These are phyloP conservation scores for Thaleichthys pacificus DNA, from an alignment of 2,797 vertebrate species.

Conservation along the genomic window DNA sequence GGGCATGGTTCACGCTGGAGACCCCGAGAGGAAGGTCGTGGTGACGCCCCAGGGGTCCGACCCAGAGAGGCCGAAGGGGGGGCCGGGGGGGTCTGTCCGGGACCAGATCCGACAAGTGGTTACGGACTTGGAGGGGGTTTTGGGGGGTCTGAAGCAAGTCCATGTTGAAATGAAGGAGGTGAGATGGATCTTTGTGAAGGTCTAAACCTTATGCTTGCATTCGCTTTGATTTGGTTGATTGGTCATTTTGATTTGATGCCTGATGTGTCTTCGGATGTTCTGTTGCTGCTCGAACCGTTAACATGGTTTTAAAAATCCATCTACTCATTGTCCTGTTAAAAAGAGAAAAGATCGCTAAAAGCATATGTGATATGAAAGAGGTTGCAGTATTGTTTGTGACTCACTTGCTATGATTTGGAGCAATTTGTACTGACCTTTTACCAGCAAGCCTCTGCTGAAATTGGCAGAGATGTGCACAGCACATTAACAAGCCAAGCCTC, in stretches of 20 bases:
- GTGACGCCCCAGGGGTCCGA: constrained; percentile 23
- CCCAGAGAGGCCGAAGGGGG: constrained; percentile 45
- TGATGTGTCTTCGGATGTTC: neutral
- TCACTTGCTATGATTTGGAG: constrained; percentile 49
- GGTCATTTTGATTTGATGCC: constrained; percentile 4
- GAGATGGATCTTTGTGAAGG: constrained; percentile 38
- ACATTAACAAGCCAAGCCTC: constrained; percentile 53
- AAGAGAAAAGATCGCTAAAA: neutral
- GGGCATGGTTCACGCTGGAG: no score
- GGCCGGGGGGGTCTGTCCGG: constrained; percentile 63
- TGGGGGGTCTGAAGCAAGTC: constrained; percentile 82
- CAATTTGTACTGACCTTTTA: constrained; percentile 62
- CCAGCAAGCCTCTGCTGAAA: constrained; percentile 43
- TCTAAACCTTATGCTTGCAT: neutral
- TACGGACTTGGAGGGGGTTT: constrained; percentile 77
- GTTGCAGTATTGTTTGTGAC: constrained; percentile 49
- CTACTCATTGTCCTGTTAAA: neutral
- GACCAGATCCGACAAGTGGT: constrained; percentile 82
- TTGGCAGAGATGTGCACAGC: constrained; percentile 50
- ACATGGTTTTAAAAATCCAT: neutral
- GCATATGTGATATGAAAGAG: neutral
- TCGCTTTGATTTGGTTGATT: neutral
- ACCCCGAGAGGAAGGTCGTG: neutral
- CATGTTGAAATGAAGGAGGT: constrained; percentile 85
- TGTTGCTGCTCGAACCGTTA: neutral